Base-by-base conservation (phyloP, 1,140 invertebrate genomes). In the Nomia melanderi region DNA sequence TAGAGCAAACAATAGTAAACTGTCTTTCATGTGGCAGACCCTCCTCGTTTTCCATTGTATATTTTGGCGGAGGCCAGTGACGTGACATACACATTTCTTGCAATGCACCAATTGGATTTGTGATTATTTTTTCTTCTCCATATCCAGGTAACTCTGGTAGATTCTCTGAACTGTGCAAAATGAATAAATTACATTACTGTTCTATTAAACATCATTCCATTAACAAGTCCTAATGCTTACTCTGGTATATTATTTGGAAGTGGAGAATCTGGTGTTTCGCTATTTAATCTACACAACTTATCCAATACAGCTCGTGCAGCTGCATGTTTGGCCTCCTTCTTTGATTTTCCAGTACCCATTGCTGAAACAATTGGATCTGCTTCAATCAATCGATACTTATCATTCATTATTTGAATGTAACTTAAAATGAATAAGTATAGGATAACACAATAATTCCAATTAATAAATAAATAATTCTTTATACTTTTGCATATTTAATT, bases 31-130 rank as follows among this genome's bases (percentile, higher is more conserved):
- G 97, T 6, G 98, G 98, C 66, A 98, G 93, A 36, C 98, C 98
- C 92, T 96, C 93, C 92, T 98, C 98, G 69, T 96, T 95, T 88
- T 96, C 96, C 79, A 98, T 97, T 82, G 98, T 96, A 91, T 99
- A 99, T 33, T 95, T 95, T 47, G 98, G 98, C 50, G 98, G 98
- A 60, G 97, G 97, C 96, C 97, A 98, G 73, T 97, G 96, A 69
- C 96, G 95, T 72, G 97, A 97, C 96, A 99, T 99, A 87, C 98
- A 99, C 90, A 99, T 95, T 92, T 99, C 98, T 92, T 99, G 98
- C 14, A 99, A 93, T 92, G 96, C 96, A 31, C 98, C 98, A 81
- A 99, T 98, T 20, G 98, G 98, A 91, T 99, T 99, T n/a, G 95
- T 95, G 86, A 95, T 93, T 77, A 94, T 92, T 84, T 95, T 95